phyloP scores from a whole-genome alignment of 2,113 vertebrate genomes.

The Vulpes lagopus region DNA sequence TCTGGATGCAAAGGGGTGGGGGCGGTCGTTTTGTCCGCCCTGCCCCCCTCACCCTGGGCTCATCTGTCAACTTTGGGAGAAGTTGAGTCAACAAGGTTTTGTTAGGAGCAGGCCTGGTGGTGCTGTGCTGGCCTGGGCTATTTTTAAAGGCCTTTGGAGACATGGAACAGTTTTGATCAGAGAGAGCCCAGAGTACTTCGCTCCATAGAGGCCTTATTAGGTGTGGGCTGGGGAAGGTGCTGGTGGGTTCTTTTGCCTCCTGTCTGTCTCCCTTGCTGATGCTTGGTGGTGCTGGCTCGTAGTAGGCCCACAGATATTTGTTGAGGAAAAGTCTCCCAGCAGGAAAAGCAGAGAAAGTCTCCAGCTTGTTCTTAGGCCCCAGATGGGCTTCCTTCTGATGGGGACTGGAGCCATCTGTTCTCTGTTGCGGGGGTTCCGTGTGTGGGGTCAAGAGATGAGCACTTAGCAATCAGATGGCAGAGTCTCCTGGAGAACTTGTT shows the following conservation, averaged over 20 bases:
- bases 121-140: conserved; percentile 26
- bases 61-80: not conserved
- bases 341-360: not conserved
- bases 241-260: not conserved
- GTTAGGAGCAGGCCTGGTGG: not conserved
- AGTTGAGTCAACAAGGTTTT: not conserved
- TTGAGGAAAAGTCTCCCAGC: not conserved
- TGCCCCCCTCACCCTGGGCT: not conserved
- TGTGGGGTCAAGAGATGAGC: not conserved
- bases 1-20: not conserved
- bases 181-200: not conserved
- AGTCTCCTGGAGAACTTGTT: not conserved
- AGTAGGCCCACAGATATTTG: not conserved
- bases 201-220: not conserved
- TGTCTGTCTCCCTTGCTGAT: not conserved
- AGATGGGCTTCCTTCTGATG: not conserved
- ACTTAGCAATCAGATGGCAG: not conserved
- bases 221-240: not conserved
- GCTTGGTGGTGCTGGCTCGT: not conserved
- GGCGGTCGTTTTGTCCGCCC: not conserved
- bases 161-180: not conserved
- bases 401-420: not conserved
- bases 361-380: not conserved
- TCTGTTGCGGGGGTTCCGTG: not conserved
- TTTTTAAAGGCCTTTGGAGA: conserved; percentile 67